A percentile compares a stretch with the other conserved stretches of the same genome.
Evolutionary conservation across 2,797 vertebrate genomes (phyloP).

Genomic region (Otolemur crassicaudatus): DNA sequence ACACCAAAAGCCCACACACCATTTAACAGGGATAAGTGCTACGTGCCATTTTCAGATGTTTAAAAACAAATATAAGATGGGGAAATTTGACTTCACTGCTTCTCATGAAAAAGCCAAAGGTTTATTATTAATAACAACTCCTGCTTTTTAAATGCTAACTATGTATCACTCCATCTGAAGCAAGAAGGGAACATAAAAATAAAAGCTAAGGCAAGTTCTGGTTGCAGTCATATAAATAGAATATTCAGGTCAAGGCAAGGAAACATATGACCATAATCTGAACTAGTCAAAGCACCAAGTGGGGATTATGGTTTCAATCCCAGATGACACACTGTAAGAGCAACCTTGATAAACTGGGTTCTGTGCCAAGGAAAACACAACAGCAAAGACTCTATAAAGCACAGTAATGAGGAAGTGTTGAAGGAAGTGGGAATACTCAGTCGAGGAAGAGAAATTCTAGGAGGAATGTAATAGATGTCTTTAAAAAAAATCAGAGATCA

Average conservation of each 20-base stretch:
- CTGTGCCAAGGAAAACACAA: conserved; percentile 9
- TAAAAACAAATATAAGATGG: not conserved
- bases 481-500: not conserved
- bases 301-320: conserved; percentile 19
- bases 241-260: not conserved
- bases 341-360: conserved; percentile 27
- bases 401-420: not conserved
- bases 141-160: not conserved
- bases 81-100: not conserved
- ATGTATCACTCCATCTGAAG: not conserved
- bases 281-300: conserved; percentile 33
- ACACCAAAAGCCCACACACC: not conserved
- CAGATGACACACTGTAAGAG: not conserved
- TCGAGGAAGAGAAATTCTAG: conserved; percentile 46
- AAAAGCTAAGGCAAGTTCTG: not conserved
- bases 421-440: not conserved
- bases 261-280: conserved; percentile 52
- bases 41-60: not conserved
- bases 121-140: not conserved
- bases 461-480: not conserved
- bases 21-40: not conserved
- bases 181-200: not conserved
- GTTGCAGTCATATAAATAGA: conserved; percentile 45
- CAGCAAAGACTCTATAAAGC: not conserved
- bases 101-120: not conserved